These are phyloP conservation scores for Aspidapion aeneum DNA, from an alignment of 2,888 invertebrate genomes.

Conservation along the genomic window DNA sequence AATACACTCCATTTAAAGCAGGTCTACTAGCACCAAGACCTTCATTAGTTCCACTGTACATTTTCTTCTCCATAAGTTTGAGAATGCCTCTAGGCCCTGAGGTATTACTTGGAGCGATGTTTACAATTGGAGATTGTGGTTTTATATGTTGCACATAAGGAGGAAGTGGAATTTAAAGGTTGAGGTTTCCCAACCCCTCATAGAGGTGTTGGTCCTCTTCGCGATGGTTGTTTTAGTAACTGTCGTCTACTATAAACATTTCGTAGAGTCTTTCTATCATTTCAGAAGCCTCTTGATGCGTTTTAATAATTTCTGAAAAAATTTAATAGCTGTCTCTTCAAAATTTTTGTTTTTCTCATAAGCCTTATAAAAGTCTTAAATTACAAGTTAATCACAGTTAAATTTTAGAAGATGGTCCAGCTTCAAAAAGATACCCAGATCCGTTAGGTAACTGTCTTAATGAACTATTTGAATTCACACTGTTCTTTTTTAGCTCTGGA, in stretches of 20 bases:
- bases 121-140: conserved; percentile 14
- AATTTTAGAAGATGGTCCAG: conserved; percentile 32
- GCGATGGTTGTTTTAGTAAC: conserved; percentile 53
- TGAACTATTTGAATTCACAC: conserved; percentile 42
- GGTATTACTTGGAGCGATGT: no score
- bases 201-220: conserved; percentile 47
- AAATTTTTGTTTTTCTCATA: no score
- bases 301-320: no score
- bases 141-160: conserved; percentile 51
- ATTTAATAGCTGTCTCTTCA: no score
- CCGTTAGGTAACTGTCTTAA: conserved; percentile 68
- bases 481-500: conserved; percentile 34
- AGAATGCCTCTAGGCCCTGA: conserved; percentile 56
- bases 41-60: conserved; percentile 42
- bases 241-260: conserved; percentile 68
- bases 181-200: conserved; percentile 56
- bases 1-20: conserved; percentile 52
- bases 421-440: conserved; percentile 43
- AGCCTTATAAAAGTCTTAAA: no score
- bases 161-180: conserved; percentile 52
- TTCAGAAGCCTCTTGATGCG: conserved; percentile 70
- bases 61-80: conserved; percentile 57
- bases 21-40: conserved; percentile 25
- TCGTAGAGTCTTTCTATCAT: conserved; percentile 76
- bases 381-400: conserved; percentile 10